phyloP scores from a whole-genome alignment of 2,113 vertebrate genomes.

The Sceloporus undulatus region DNA sequence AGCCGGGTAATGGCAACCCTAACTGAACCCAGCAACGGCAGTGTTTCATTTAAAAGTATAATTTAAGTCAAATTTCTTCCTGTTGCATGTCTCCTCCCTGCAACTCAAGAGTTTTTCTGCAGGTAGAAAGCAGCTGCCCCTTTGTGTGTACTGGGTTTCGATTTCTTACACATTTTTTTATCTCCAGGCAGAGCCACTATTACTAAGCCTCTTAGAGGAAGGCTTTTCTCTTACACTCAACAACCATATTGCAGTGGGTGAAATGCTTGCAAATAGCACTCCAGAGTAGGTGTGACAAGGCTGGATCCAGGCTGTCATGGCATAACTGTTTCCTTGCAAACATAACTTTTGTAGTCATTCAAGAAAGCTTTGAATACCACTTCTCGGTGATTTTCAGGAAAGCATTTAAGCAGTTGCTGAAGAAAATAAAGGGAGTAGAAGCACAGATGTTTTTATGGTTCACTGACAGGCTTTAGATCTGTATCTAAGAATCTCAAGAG shows the following conservation, averaged over 20 bases:
- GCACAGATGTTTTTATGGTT: constrained; percentile 30
- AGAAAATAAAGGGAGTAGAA: constrained; percentile 35
- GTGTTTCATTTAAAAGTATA: neutral
- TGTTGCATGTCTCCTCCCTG: neutral
- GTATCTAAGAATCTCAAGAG: constrained; percentile 26
- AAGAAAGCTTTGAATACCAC: constrained; percentile 58
- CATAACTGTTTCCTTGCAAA: constrained; percentile 67
- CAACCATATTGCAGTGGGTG: constrained; percentile 75
- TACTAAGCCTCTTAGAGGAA: constrained; percentile 36
- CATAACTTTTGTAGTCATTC: constrained; percentile 57
- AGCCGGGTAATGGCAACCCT: no score
- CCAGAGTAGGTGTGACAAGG: constrained; percentile 62
- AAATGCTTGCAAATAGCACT: constrained; percentile 77
- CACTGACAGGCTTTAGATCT: constrained; percentile 26
- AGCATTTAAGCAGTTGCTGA: constrained; percentile 43
- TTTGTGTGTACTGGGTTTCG: constrained; percentile 20
- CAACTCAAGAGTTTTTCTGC: neutral
- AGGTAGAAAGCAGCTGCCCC: neutral
- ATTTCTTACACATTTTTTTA: constrained; percentile 40
- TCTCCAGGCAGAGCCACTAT: constrained; percentile 36
- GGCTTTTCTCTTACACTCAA: constrained; percentile 59
- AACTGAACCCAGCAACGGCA: neutral
- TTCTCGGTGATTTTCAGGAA: constrained; percentile 33
- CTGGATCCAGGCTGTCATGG: constrained; percentile 62
- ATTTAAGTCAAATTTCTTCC: neutral